Evolutionary conservation across 2,113 vertebrate genomes (phyloP).

Genomic region (Takifugu flavidus): DNA sequence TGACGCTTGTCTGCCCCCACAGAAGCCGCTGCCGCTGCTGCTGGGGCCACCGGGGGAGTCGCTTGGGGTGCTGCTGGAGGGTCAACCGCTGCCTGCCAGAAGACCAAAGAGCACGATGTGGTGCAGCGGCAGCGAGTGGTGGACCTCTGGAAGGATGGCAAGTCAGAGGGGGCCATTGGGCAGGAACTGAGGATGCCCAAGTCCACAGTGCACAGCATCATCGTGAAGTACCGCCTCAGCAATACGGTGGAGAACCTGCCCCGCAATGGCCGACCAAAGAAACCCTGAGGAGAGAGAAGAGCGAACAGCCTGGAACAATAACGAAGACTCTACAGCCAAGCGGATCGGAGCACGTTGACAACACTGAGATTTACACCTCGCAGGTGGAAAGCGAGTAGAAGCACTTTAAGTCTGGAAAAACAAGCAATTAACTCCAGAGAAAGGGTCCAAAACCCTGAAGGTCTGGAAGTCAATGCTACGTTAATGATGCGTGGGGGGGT

Average conservation of each 20-base stretch:
- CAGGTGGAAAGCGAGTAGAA: constrained; percentile 13
- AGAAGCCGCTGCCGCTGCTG: constrained; percentile 65
- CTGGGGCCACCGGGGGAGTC: constrained; percentile 57
- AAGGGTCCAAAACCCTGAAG: constrained; percentile 23
- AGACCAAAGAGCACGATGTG: constrained; percentile 82
- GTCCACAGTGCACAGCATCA: constrained; percentile 83
- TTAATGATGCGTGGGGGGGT: constrained; percentile 39
- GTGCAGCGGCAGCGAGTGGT: constrained; percentile 80
- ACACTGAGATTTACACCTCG: constrained; percentile 39
- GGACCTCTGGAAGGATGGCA: constrained; percentile 82
- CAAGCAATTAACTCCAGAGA: constrained; percentile 39
- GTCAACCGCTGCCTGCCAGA: constrained; percentile 68
- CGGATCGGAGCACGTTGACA: constrained; percentile 37
- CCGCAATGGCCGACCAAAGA: constrained; percentile 78
- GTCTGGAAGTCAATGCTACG: constrained; percentile 36
- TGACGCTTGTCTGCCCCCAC: constrained; percentile 83
- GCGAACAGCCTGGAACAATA: constrained; percentile 21
- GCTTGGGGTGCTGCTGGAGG: constrained; percentile 54
- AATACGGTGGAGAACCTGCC: constrained; percentile 82
- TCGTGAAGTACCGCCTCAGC: constrained; percentile 81
- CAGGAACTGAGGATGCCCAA: constrained; percentile 80
- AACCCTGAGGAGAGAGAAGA: constrained; percentile 58
- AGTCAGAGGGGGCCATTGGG: constrained; percentile 80
- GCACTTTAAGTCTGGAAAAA: constrained; percentile 52
- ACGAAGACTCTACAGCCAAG: constrained; percentile 1